phyloP scores from a whole-genome alignment of 2,888 invertebrate genomes.

The Chironomus riparius region DNA sequence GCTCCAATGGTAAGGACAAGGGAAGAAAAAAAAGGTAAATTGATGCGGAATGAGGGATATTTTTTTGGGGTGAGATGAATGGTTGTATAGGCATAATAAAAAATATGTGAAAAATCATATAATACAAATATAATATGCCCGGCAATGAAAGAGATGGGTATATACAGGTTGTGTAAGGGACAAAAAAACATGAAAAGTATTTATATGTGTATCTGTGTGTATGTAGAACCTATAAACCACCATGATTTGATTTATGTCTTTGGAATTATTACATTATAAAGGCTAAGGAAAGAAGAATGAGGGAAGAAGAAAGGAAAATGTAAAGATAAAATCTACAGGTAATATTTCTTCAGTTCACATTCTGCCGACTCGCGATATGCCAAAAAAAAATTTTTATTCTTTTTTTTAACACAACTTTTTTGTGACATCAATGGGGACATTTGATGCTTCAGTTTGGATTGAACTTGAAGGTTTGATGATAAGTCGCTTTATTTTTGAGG shows the following conservation, averaged over 20 bases:
- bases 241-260: conserved; percentile 26
- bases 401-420: no score
- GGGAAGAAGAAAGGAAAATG: neutral
- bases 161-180: neutral
- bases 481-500: no score
- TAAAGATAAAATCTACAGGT: conserved; percentile 26
- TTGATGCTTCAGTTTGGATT: no score
- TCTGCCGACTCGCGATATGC: neutral
- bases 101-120: conserved; percentile 26
- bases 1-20: neutral
- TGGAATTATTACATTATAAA: conserved; percentile 19
- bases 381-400: no score
- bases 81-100: neutral
- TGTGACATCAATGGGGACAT: no score
- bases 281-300: neutral
- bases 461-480: no score
- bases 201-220: neutral
- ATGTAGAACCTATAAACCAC: conserved; percentile 12
- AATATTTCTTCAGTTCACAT: conserved; percentile 11
- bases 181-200: neutral
- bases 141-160: neutral
- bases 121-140: conserved; percentile 24
- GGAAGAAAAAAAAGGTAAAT: neutral
- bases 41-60: neutral
- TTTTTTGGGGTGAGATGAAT: neutral